These are phyloP conservation scores for Taenaris catops DNA, from an alignment of 2,888 invertebrate species.

Conservation along the genomic window DNA sequence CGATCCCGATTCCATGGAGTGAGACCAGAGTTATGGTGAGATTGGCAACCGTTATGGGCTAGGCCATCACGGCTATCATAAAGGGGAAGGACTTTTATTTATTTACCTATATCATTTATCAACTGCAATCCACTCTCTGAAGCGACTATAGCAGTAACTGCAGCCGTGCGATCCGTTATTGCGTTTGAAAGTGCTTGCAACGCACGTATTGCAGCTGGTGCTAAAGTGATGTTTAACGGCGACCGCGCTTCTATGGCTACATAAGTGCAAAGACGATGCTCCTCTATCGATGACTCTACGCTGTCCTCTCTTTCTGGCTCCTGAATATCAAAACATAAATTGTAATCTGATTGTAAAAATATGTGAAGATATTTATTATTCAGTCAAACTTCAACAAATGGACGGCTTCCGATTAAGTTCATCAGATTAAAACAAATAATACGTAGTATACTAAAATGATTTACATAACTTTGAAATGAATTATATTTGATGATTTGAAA, in stretches of 20 bases:
- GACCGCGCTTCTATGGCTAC: conserved; percentile 84
- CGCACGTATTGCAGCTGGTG: conserved; percentile 82
- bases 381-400: not conserved
- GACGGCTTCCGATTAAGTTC: not conserved
- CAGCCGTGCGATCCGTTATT: conserved; percentile 47
- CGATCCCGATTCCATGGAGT: too few species aligned
- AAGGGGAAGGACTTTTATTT: not conserved
- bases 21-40: too few species aligned
- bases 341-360: too few species aligned
- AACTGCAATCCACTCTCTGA: conserved; percentile 54
- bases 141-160: conserved; percentile 54
- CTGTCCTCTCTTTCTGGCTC: conserved; percentile 66
- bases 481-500: not conserved
- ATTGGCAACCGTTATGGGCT: too few species aligned
- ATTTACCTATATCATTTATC: conserved; percentile 81
- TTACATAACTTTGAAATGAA: not conserved
- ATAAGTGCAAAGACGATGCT: conserved; percentile 80
- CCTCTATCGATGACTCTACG: conserved; percentile 73
- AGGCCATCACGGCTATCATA: too few species aligned
- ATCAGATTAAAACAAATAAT: not conserved
- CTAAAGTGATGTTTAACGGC: conserved; percentile 83
- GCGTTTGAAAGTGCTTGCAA: conserved; percentile 55
- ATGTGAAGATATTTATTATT: too few species aligned
- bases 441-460: not conserved
- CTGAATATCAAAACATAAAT: too few species aligned